These are phyloP conservation scores for Beris morrisii DNA, from an alignment of 2,888 invertebrate genomes.

Conservation along the genomic window DNA sequence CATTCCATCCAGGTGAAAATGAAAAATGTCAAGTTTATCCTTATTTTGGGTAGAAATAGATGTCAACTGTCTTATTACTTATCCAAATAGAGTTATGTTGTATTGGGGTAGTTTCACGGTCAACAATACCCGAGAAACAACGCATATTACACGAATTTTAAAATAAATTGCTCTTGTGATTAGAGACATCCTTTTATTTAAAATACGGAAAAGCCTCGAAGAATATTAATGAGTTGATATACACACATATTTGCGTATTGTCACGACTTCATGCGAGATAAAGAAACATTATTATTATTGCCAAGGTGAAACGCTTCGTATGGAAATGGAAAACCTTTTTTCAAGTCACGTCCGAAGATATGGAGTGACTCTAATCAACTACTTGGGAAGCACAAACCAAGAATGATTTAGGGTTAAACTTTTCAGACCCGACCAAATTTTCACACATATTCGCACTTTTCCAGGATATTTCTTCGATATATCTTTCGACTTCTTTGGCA, in stretches of 20 bases:
- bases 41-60: conserved; percentile 2
- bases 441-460: conserved; percentile 32
- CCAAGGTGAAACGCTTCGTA: conserved; percentile 28
- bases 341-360: conserved; percentile 30
- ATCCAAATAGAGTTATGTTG: too few species aligned
- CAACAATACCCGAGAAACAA: too few species aligned
- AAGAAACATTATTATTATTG: conserved; percentile 30
- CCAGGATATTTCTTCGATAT: conserved; percentile 28
- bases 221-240: too few species aligned
- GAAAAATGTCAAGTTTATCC: conserved; percentile 27
- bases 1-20: conserved; percentile 27
- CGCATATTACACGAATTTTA: too few species aligned
- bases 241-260: conserved; percentile 13
- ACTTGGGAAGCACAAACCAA: conserved; percentile 3
- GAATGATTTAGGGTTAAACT: conserved; percentile 32
- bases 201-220: too few species aligned
- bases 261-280: conserved; percentile 24
- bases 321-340: conserved; percentile 31
- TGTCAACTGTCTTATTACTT: not conserved
- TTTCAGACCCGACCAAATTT: conserved; percentile 23
- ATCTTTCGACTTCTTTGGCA: conserved; percentile 17
- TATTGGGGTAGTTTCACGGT: too few species aligned
- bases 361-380: conserved; percentile 27
- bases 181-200: too few species aligned
- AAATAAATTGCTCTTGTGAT: too few species aligned